Conservation (phyloP, 2,888 invertebrate species). For the Meliscaeva auricollis region DNA sequence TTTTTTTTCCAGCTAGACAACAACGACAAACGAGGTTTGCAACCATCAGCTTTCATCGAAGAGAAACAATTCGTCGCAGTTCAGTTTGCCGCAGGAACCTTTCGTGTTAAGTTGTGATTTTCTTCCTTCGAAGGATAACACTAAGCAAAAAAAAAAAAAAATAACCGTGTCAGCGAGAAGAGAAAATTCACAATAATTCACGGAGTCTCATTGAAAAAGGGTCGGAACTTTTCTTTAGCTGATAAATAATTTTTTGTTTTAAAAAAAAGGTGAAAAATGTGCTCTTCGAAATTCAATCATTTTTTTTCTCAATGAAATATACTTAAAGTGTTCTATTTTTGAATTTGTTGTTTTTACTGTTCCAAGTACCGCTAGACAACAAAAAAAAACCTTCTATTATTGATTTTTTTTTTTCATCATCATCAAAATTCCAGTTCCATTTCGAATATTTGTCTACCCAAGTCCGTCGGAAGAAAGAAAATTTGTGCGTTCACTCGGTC, state of each 20-base stretch:
- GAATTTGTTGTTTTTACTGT: neutral
- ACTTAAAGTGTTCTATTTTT: constrained; percentile 11
- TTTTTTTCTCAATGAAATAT: no score
- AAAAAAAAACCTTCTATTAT: constrained; percentile 55
- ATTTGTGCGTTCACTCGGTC: constrained; percentile 53
- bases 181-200: constrained; percentile 20
- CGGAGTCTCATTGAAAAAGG: constrained; percentile 45
- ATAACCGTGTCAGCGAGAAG: constrained; percentile 14
- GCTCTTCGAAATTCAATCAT: neutral
- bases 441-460: constrained; percentile 39
- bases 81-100: constrained; percentile 66
- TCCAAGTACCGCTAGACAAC: constrained; percentile 31
- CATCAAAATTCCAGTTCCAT: constrained; percentile 28
- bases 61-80: constrained; percentile 62
- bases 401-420: constrained; percentile 66
- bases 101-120: constrained; percentile 63
- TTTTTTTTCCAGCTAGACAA: constrained; percentile 16
- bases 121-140: constrained; percentile 19
- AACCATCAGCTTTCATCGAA: constrained; percentile 56
- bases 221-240: constrained; percentile 54
- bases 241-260: constrained; percentile 1
- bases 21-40: constrained; percentile 30
- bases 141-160: neutral
- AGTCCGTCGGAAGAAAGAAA: constrained; percentile 44
- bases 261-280: constrained; percentile 15